Percentiles rank a stretch among this genome's conserved stretches.
phyloP scores from a whole-genome alignment of 2,888 invertebrate species.

The Stenichneumon culpator region DNA sequence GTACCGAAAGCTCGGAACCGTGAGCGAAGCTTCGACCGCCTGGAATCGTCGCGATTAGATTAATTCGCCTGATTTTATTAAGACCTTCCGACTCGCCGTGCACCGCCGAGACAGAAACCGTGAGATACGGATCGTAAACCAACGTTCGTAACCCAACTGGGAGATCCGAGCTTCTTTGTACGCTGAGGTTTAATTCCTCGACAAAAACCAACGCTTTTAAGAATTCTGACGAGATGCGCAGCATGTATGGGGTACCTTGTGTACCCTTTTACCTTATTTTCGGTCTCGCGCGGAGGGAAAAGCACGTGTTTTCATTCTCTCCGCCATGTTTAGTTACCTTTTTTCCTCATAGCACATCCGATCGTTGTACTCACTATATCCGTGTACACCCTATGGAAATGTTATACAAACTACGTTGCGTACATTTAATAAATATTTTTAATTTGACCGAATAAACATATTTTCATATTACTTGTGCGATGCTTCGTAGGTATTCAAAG shows the following conservation, averaged over 20 bases:
- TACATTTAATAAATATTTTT: too few species aligned
- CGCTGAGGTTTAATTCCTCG: slow-evolving; percentile 37
- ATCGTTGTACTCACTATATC: too few species aligned
- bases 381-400: too few species aligned
- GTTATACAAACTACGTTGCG: too few species aligned
- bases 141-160: too few species aligned
- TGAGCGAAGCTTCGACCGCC: slow-evolving; percentile 63
- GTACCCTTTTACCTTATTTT: slow-evolving; percentile 42
- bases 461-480: neutral
- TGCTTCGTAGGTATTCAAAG: neutral
- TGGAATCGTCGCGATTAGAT: slow-evolving; percentile 78
- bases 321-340: neutral
- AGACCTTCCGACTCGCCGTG: slow-evolving; percentile 66
- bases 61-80: slow-evolving; percentile 82
- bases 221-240: slow-evolving; percentile 1
- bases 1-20: slow-evolving; percentile 44
- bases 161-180: neutral
- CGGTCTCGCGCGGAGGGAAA: slow-evolving; percentile 1
- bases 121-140: slow-evolving; percentile 28
- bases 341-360: too few species aligned
- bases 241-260: neutral
- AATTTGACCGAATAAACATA: too few species aligned
- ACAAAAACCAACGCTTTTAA: slow-evolving; percentile 13
- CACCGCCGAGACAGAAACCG: slow-evolving; percentile 40
- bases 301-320: slow-evolving; percentile 1